Base-by-base conservation (phyloP, 2,113 vertebrate genomes). In the Lonchura striata region DNA sequence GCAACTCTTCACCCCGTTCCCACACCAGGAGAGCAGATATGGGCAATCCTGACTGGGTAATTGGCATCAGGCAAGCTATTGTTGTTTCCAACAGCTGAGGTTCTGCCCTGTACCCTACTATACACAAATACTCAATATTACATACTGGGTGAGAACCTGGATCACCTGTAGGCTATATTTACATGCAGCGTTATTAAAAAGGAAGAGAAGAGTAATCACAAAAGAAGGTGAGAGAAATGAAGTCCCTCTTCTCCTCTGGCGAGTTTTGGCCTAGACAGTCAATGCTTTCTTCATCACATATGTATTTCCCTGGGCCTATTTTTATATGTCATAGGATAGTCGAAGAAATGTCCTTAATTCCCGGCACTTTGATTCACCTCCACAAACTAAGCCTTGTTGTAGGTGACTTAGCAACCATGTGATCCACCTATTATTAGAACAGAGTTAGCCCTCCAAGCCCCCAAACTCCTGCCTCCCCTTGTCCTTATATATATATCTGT, bases 281-380 rank as follows among this genome's bases (percentile, higher is more conserved):
- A 95, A 98, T 98, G 98, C 96, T 97, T 97, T 98, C 97, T 98
- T 97, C 98, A 98, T 98, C 98, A 98, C 97, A 97, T 97, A 97
- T 98, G 97, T 97, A 98, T 97, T 97, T 98, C 98, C 97, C 98
- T 96, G 78, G 35, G 92, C 95, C 96, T 98, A 97, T 98, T 98
- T 98, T 98, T 98, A 91, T 91, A 89, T 96, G 96, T 92, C 81
- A 91, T 78, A 95, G 97, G 95, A 97, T 95, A 97, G 95, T 96
- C 65, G 3, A 98, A 98, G 96, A 98, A 97, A 98, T 95, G 94
- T 97, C 97, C 97, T 98, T 98, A 98, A 98, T 97, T 98, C 97
- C 49, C 17, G 44, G 95, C 94, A 96, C 97, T 98, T 98, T 97
- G 96, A 97, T 98, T 98, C 97, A 98, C 97, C 97, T 98, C 97